These are phyloP conservation scores for Chironomus striatipennis DNA, from an alignment of 1,140 invertebrate genomes.

Conservation along the genomic window DNA sequence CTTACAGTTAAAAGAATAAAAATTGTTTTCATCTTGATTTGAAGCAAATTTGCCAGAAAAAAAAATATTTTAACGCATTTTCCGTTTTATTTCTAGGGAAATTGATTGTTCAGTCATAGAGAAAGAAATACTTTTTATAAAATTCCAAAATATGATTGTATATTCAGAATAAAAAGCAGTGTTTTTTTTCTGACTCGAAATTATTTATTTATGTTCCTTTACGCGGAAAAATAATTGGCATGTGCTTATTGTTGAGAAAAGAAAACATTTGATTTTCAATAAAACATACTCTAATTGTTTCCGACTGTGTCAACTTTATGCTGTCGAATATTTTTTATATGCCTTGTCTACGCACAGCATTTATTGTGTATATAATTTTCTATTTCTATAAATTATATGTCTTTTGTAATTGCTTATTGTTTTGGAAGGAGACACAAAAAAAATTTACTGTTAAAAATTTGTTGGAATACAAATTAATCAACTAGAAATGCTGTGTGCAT, in stretches of 20 bases:
- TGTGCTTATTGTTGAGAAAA: slow-evolving; percentile 13
- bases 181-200: neutral
- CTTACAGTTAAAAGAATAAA: no score
- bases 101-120: neutral
- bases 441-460: no score
- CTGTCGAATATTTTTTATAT: no score
- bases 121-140: neutral
- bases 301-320: neutral
- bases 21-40: no score
- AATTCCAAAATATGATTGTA: neutral
- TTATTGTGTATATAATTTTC: no score
- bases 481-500: no score
- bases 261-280: slow-evolving; percentile 2
- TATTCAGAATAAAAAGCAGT: neutral
- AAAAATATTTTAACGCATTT: neutral
- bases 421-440: no score
- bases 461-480: no score
- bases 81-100: neutral
- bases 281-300: slow-evolving; percentile 8
- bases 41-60: neutral
- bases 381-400: no score
- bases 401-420: no score
- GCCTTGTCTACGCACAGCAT: no score
- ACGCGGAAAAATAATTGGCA: slow-evolving; percentile 22
- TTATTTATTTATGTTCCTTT: slow-evolving; percentile 2